Evolutionary conservation across 2,888 invertebrate species (phyloP).

Genomic region (Spilarctia lutea): DNA sequence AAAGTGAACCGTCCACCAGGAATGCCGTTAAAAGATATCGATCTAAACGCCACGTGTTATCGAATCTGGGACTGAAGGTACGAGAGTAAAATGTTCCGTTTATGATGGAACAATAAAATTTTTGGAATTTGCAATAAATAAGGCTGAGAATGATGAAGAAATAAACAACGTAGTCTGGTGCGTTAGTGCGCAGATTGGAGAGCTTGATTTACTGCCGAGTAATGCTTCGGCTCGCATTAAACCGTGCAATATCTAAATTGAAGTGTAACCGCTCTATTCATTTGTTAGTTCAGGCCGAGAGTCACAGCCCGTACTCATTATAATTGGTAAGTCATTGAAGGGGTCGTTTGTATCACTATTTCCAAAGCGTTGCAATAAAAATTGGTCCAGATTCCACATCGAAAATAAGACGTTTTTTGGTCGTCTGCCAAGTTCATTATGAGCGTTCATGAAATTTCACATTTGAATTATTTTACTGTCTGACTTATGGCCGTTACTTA

Average conservation of each 20-base stretch:
- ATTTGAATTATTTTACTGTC: constrained; percentile 87
- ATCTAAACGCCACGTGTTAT: constrained; percentile 72
- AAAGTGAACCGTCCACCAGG: constrained; percentile 65
- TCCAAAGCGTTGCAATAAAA: constrained; percentile 85
- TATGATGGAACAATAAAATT: constrained; percentile 71
- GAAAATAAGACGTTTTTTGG: constrained; percentile 87
- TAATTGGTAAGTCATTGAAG: constrained; percentile 74
- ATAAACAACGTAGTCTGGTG: constrained; percentile 63
- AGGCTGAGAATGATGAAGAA: constrained; percentile 63
- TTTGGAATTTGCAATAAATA: constrained; percentile 76
- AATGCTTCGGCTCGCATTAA: constrained; percentile 54
- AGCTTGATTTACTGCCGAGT: constrained; percentile 61
- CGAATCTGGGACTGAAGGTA: constrained; percentile 58
- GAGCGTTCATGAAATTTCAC: constrained; percentile 87
- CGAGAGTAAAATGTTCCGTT: constrained; percentile 60
- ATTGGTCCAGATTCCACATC: constrained; percentile 86
- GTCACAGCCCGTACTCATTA: constrained; percentile 49
- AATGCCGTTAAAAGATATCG: constrained; percentile 73
- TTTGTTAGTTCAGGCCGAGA: constrained; percentile 39
- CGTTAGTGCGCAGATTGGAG: constrained; percentile 55
- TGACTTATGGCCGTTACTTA: constrained; percentile 87
- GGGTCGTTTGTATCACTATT: constrained; percentile 78
- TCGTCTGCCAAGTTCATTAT: constrained; percentile 86
- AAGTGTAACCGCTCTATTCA: constrained; percentile 49
- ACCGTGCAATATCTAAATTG: constrained; percentile 48